Evolutionary conservation across 2,113 vertebrate species (phyloP).

Genomic region (Sinosuthora webbiana): DNA sequence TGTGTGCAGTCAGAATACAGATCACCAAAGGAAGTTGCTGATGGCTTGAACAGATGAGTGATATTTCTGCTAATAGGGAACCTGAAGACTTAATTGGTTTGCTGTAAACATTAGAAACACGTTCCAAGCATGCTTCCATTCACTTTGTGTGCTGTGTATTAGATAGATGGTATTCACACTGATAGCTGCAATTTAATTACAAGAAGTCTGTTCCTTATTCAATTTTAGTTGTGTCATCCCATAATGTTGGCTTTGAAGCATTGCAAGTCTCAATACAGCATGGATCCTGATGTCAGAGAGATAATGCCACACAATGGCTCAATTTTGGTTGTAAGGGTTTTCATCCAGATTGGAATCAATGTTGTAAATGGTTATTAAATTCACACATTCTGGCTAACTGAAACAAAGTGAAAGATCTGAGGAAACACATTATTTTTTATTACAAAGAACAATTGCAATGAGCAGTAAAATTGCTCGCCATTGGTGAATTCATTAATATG

Average conservation of each 20-base stretch:
- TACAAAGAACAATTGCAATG: background rate
- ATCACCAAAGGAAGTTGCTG: background rate
- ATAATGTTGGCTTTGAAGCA: conserved; percentile 45
- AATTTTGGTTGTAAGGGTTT: background rate
- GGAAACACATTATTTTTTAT: background rate
- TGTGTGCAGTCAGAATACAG: background rate
- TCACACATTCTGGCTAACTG: conserved; percentile 15
- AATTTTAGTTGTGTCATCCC: conserved; percentile 46
- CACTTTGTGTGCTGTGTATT: conserved; percentile 24
- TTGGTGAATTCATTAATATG: background rate
- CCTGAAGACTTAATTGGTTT: conserved; percentile 60
- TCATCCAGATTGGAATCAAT: conserved; percentile 41
- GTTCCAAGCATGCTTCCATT: conserved; percentile 37
- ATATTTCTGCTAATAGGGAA: conserved; percentile 41
- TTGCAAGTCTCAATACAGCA: conserved; percentile 3
- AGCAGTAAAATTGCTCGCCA: background rate
- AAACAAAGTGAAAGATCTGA: conserved; percentile 33
- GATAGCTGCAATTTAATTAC: conserved; percentile 67
- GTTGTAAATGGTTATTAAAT: conserved; percentile 36
- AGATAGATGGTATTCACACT: conserved; percentile 53
- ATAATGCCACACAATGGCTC: conserved; percentile 16
- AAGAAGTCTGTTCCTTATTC: conserved; percentile 35
- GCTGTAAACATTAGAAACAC: conserved; percentile 54
- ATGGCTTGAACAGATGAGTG: conserved; percentile 20
- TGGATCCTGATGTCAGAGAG: conserved; percentile 1